These are phyloP conservation scores for Drosophila bocqueti DNA, from an alignment of 1,140 invertebrate genomes.

Conservation along the genomic window DNA sequence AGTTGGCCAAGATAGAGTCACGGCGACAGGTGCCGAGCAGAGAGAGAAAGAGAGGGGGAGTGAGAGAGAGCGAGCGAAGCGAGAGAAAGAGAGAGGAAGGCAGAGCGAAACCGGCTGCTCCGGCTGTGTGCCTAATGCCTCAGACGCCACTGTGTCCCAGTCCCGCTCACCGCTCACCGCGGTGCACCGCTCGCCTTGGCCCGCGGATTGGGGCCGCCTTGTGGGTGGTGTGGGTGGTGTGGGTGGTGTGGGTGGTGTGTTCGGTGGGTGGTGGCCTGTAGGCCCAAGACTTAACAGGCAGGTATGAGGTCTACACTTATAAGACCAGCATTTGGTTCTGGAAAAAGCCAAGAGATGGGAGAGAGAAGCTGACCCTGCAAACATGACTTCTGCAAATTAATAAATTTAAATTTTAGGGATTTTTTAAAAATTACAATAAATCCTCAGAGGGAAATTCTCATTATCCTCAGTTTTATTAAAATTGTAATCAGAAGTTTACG, in stretches of 20 bases:
- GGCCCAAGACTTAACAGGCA: background rate
- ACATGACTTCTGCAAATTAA: background rate
- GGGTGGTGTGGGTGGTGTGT: constrained; percentile 22
- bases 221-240: constrained; percentile 27
- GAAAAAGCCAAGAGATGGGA: background rate
- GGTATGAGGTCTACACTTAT: background rate
- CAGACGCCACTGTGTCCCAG: constrained; percentile 45
- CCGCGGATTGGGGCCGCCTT: constrained; percentile 43
- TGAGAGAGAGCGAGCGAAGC: constrained; percentile 8
- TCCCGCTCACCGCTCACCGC: constrained; percentile 1
- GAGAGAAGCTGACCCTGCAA: background rate
- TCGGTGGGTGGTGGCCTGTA: background rate
- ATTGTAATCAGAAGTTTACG: no score
- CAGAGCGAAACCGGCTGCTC: constrained; percentile 28
- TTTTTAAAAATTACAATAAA: background rate
- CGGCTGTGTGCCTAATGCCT: constrained; percentile 30
- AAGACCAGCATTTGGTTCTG: background rate
- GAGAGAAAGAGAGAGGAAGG: background rate
- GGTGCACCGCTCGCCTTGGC: constrained; percentile 9
- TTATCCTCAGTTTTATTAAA: no score
- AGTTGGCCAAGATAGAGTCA: constrained; percentile 59
- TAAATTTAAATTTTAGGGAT: background rate
- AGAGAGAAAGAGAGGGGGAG: constrained; percentile 5
- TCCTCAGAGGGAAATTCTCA: no score
- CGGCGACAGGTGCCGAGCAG: constrained; percentile 70